phyloP scores from a whole-genome alignment of 2,113 vertebrate species.

The Archilochus colubris region DNA sequence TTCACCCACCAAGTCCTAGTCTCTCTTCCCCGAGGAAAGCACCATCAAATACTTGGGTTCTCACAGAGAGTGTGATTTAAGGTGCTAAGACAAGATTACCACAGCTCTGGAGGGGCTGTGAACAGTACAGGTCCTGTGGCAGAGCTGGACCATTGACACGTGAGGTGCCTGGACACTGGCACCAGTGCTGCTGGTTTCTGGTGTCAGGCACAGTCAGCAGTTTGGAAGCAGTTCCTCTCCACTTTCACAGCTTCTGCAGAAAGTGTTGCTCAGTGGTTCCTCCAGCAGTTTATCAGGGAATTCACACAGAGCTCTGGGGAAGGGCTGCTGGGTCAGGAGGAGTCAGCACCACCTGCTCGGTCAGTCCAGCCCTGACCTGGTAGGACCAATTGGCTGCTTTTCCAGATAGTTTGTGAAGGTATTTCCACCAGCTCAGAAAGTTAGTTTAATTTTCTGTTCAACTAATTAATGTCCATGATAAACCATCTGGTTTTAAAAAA shows the following conservation, averaged over 20 bases:
- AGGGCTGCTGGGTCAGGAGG: background rate
- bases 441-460: background rate
- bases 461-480: background rate
- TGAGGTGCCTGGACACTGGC: background rate
- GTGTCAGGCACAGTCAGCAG: background rate
- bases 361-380: background rate
- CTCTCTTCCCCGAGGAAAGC: background rate
- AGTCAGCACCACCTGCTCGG: background rate
- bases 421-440: background rate
- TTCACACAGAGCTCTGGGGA: background rate
- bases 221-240: background rate
- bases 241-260: background rate
- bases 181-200: background rate
- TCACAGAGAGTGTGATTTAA: background rate
- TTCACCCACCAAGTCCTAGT: background rate
- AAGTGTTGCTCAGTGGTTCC: accelerated
- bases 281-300: accelerated
- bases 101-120: background rate
- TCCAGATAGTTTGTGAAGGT: background rate
- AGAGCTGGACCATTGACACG: background rate
- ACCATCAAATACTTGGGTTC: background rate
- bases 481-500: background rate
- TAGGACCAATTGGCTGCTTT: background rate
- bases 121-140: background rate
- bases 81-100: background rate